Conservation (phyloP, 2,113 vertebrate species). For the Oreamnos americanus region DNA sequence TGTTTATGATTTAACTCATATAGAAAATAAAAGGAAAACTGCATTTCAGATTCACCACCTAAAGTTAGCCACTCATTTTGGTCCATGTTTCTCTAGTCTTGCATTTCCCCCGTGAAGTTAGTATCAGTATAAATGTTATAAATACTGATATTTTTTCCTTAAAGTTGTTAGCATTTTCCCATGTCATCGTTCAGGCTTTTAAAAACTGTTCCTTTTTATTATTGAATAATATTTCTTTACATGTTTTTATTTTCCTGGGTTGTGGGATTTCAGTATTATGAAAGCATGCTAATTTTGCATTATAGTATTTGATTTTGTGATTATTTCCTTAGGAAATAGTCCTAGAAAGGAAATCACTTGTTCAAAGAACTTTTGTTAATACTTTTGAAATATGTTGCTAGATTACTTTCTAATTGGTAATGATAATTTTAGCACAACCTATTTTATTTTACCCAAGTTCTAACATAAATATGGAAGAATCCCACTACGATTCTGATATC, state of each 20-base stretch:
- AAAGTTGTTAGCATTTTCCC: not conserved
- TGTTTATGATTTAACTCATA: not conserved
- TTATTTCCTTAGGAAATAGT: conserved; percentile 40
- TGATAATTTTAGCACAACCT: not conserved
- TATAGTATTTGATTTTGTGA: conserved; percentile 1
- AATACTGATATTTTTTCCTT: not conserved
- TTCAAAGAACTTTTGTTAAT: conserved; percentile 22
- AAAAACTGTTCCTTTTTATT: not conserved
- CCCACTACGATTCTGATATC: not conserved
- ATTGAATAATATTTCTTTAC: not conserved
- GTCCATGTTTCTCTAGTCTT: not conserved
- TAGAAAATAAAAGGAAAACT: not conserved
- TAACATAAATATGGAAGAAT: not conserved
- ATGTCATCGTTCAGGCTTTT: not conserved
- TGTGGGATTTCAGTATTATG: not conserved
- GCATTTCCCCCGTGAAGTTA: not conserved
- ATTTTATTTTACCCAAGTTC: not conserved
- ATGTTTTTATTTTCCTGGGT: not conserved
- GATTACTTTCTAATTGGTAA: not conserved
- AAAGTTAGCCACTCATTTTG: not conserved
- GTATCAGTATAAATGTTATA: not conserved
- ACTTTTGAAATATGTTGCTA: not conserved
- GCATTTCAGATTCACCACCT: not conserved
- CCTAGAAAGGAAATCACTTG: not conserved
- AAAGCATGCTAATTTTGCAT: not conserved